Percentiles rank a stretch among this genome's conserved stretches.
These are phyloP conservation scores for Sander vitreus DNA, from an alignment of 2,113 vertebrate genomes.

Conservation along the genomic window DNA sequence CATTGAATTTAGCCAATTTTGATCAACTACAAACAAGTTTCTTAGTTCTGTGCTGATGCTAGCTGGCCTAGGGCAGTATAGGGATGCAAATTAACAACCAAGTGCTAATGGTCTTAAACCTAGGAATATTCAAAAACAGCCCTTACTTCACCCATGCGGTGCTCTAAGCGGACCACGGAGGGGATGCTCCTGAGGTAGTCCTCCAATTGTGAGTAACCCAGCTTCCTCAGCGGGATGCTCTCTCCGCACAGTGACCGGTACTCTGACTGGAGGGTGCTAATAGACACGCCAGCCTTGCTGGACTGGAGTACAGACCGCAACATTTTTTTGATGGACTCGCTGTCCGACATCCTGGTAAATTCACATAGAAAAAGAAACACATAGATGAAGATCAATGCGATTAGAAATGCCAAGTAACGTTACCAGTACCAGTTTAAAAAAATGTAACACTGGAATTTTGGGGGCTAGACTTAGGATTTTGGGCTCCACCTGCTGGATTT, in stretches of 20 bases:
- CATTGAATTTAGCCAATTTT: background rate
- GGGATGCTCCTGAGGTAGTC: slow-evolving; percentile 88
- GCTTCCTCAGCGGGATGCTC: slow-evolving; percentile 86
- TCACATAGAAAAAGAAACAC: background rate
- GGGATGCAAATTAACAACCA: background rate
- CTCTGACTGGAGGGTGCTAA: slow-evolving; percentile 86
- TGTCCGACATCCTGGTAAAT: slow-evolving; percentile 85
- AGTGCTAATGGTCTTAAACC: background rate
- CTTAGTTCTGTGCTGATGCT: background rate
- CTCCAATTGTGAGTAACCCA: slow-evolving; percentile 88
- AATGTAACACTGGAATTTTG: too few relatives aligned
- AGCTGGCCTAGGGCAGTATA: background rate
- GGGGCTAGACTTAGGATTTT: too few relatives aligned
- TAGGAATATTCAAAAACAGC: background rate
- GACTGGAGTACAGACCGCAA: slow-evolving; percentile 91
- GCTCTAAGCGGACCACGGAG: slow-evolving; percentile 87
- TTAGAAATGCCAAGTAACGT: too few relatives aligned
- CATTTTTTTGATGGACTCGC: slow-evolving; percentile 88
- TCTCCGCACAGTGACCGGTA: slow-evolving; percentile 91
- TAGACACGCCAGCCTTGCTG: slow-evolving; percentile 87
- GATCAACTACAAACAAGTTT: background rate
- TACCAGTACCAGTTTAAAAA: too few relatives aligned
- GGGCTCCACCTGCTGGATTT: too few relatives aligned
- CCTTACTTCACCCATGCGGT: slow-evolving; percentile 66
- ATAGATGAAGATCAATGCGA: background rate